Evolutionary conservation across 2,888 invertebrate species (phyloP).

Genomic region (Strigamia transsilvanica): DNA sequence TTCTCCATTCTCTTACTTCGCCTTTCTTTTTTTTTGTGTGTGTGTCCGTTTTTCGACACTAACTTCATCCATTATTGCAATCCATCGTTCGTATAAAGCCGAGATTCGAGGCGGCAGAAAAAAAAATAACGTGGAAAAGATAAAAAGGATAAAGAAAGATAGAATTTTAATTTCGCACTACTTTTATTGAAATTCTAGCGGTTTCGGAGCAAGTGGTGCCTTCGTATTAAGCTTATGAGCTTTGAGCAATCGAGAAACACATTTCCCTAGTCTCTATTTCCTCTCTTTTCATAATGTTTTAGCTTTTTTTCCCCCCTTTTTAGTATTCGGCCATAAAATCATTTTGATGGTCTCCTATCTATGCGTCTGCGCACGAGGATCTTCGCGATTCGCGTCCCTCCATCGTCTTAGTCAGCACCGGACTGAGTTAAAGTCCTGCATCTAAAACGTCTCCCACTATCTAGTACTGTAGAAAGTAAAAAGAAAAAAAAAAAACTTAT

Average conservation of each 20-base stretch:
- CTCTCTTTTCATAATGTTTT: constrained; percentile 37
- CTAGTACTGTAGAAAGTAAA: too few species aligned
- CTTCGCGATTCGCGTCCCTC: neutral
- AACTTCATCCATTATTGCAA: constrained; percentile 32
- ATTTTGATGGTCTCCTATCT: constrained; percentile 32
- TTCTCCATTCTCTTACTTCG: neutral
- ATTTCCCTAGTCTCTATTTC: constrained; percentile 11
- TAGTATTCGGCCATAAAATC: constrained; percentile 39
- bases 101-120: constrained; percentile 12
- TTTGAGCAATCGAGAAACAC: constrained; percentile 32
- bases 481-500: too few species aligned
- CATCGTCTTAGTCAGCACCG: constrained; percentile 23
- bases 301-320: constrained; percentile 6
- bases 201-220: neutral
- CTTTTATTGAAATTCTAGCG: constrained; percentile 19
- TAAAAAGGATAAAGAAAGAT: neutral
- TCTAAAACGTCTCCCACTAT: neutral
- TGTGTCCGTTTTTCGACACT: neutral
- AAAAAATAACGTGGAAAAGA: constrained; percentile 11
- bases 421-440: constrained; percentile 7
- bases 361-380: neutral
- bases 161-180: constrained; percentile 10
- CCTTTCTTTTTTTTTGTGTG: neutral
- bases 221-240: constrained; percentile 4
- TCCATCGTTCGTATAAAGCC: constrained; percentile 28